Conservation (phyloP, 2,888 invertebrate species). For the Watsonalla cultraria region DNA sequence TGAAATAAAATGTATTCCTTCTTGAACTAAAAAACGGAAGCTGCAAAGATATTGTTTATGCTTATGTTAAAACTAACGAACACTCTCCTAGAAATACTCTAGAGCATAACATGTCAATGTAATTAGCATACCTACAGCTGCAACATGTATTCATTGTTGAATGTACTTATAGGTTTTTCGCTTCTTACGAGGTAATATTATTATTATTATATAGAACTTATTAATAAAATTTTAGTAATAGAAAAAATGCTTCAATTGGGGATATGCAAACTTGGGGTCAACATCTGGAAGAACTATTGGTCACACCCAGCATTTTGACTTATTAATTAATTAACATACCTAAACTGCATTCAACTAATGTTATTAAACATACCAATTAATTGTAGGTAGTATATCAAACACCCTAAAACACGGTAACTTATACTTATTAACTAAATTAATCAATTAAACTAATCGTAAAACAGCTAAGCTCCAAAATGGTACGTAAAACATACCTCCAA, state of each 20-base stretch:
- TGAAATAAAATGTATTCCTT: too few species aligned
- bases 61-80: too few species aligned
- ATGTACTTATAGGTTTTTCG: too few species aligned
- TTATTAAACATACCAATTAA: slow-evolving; percentile 16
- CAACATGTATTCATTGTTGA: too few species aligned
- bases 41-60: too few species aligned
- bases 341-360: slow-evolving; percentile 8
- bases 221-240: neutral
- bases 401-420: slow-evolving; percentile 21
- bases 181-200: neutral
- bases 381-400: slow-evolving; percentile 31
- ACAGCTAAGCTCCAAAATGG: slow-evolving; percentile 46
- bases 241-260: neutral
- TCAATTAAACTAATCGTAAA: slow-evolving; percentile 24
- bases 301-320: neutral
- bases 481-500: slow-evolving; percentile 55
- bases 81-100: too few species aligned
- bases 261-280: neutral
- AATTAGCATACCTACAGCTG: too few species aligned
- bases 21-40: too few species aligned
- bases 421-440: slow-evolving; percentile 33
- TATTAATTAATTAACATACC: neutral
- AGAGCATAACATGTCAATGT: too few species aligned
- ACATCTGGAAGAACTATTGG: neutral
- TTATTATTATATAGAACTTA: neutral